Evolutionary conservation across 1,140 invertebrate genomes (phyloP), one percentile per base, ranked within the genome.

Genomic region (Ceratitis capitata): DNA sequence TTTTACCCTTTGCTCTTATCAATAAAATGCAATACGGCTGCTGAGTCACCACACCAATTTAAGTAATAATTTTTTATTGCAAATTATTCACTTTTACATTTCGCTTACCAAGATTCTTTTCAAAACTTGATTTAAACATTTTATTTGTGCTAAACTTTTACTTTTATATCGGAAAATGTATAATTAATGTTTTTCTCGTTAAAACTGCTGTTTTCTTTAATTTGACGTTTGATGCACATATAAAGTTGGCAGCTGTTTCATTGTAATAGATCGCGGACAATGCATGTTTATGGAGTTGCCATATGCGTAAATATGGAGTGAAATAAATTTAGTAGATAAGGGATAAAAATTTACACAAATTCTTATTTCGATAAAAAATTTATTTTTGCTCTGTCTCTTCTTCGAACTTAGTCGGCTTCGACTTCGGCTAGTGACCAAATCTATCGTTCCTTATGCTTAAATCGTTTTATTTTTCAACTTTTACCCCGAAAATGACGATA

Each of bases 101-200:
- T 84, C 19, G 58, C 87, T 91, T 88, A 92, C 91, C 91, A 82
- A 92, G 83, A 88, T 89, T 92, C 86, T 89, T 92, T 56, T 92
- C 91, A 82, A 92, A 92, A 85, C 64, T 89, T 82, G 90, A 91
- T 78, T 88, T 88, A 88, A 92, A 92, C 91, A 92, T 92, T 29
- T 87, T 84, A 64, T 78, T 78, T 78, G 69, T 78, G 39, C 69
- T 7, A 42, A 78, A 78, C 14, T 12, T 78, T 10, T 2, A 78
- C n/a, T 45, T 78, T 45, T 64, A 4, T 19, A 47, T 23, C 10
- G 23, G 4, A 78, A 26, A 23, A 45, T 12, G 23, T n/a, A 1
- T 4, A 39, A 9, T 9, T 45, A 14, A 0, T 47, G 4, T 45
- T 23, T 4, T 45, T 45, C 26, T 39, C n/a, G n/a, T 45, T 35